These are phyloP conservation scores for Lutjanus argentimaculatus DNA, from an alignment of 2,797 vertebrate species.

Conservation along the genomic window DNA sequence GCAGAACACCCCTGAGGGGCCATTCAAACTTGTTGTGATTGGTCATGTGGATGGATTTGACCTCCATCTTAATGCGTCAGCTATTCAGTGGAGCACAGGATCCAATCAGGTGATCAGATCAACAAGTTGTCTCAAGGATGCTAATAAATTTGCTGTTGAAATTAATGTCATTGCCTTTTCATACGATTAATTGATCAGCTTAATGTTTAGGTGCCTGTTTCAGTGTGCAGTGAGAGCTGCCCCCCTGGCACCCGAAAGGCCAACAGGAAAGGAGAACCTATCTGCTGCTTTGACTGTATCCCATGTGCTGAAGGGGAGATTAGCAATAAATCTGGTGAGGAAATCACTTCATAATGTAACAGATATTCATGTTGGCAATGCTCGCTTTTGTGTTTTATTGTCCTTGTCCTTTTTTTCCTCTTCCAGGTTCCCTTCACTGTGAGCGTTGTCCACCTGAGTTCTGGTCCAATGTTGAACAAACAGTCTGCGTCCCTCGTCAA, in stretches of 20 bases:
- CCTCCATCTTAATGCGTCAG: slow-evolving; percentile 78
- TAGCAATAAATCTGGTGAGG: slow-evolving; percentile 79
- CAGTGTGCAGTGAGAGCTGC: slow-evolving; percentile 82
- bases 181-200: not conserved
- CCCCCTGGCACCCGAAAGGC: slow-evolving; percentile 78
- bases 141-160: not conserved
- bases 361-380: too few relatives aligned
- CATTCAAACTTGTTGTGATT: slow-evolving; percentile 70
- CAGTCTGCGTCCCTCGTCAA: slow-evolving; percentile 74
- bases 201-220: slow-evolving; percentile 40
- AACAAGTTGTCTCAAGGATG: not conserved
- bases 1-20: slow-evolving; percentile 73
- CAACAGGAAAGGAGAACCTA: slow-evolving; percentile 68
- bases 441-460: slow-evolving; percentile 80
- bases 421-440: slow-evolving; percentile 80
- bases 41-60: slow-evolving; percentile 81
- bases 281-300: slow-evolving; percentile 86
- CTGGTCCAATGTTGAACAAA: slow-evolving; percentile 80
- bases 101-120: slow-evolving; percentile 59
- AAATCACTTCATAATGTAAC: not conserved
- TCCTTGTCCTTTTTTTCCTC: not conserved
- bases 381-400: not conserved
- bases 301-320: slow-evolving; percentile 82
- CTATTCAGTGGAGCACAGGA: slow-evolving; percentile 81
- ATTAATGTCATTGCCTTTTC: not conserved